phyloP scores from a whole-genome alignment of 2,888 invertebrate genomes.

The Lasioglossum vierecki region DNA sequence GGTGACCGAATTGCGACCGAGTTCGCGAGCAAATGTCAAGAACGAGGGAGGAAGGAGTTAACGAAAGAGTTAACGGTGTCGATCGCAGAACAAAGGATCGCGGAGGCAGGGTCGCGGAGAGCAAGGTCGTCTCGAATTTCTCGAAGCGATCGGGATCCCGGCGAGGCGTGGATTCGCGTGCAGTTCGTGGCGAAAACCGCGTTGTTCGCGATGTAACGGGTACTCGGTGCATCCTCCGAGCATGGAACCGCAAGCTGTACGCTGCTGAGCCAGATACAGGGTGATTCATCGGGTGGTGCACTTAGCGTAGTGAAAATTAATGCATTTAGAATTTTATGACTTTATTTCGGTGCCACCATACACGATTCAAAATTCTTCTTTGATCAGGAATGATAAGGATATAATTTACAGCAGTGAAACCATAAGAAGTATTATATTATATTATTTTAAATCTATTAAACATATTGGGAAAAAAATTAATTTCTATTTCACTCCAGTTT shows the following conservation, averaged over 20 bases:
- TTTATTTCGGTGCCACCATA: neutral
- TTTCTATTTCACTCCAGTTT: too few relatives aligned
- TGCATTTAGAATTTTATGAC: neutral
- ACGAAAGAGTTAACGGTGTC: slow-evolving; percentile 48
- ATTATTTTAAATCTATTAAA: too few relatives aligned
- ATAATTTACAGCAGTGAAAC: too few relatives aligned
- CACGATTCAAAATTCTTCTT: too few relatives aligned
- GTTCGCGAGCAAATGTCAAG: neutral
- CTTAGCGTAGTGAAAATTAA: neutral
- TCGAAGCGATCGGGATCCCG: neutral
- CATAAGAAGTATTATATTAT: too few relatives aligned
- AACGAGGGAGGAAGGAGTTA: neutral
- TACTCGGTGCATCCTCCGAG: slow-evolving; percentile 51
- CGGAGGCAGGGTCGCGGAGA: slow-evolving; percentile 35
- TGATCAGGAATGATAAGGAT: too few relatives aligned
- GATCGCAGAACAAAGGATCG: slow-evolving; percentile 41
- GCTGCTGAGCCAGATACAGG: slow-evolving; percentile 19
- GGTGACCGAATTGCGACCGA: neutral
- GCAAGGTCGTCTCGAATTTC: slow-evolving; percentile 54
- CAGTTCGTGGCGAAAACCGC: slow-evolving; percentile 23
- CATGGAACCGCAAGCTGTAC: slow-evolving; percentile 64
- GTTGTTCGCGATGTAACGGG: slow-evolving; percentile 50
- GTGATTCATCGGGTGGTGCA: neutral
- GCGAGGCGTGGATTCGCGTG: neutral
- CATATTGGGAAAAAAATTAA: too few relatives aligned